Evolutionary conservation across 2,113 vertebrate genomes (phyloP), one percentile per base, ranked within the genome.

Genomic region (Syngnathus floridae): DNA sequence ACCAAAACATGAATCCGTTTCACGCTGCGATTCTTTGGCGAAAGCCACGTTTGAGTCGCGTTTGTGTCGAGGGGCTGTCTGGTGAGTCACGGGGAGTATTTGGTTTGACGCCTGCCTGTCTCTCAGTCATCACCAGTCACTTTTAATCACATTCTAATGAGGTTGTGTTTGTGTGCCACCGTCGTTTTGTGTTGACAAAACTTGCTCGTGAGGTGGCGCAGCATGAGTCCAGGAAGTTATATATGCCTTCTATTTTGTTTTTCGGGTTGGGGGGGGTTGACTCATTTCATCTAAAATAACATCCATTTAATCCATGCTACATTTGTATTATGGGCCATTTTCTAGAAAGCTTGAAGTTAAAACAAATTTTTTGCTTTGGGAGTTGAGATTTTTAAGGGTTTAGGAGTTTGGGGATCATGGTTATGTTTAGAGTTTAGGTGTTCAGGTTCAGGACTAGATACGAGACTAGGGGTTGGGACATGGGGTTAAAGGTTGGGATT

Each of bases 141-240:
- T 35, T 56, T 17, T 35, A 17, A 56, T 56, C 26, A 35, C 54
- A 56, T 56, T 56, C 12, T 35, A 35, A 17, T 35, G 54, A 56
- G 54, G 14, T 56, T 31, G 26, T 56, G 54, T 56, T 56, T 56
- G 26, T 56, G 26, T 17, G 31, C 14, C 13, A 56, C 54, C 6
- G 26, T 56, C 6, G 26, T 31, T 56, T 56, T 56, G 54, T 35
- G 54, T 56, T 56, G 54, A 31, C 14, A 56, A 56, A 56, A 56
- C 54, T 36, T 14, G 12, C 26, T 56, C 7, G 26, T 31, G 54
- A 35, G 54, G 13, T 56, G 51, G 51, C 51, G 12, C 51, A 54
- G 51, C 51, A 4, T 12, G 51, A 54, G 22, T 54, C 21, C 51
- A 52, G 21, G 21, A 22, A 26, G 46, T 31, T 31, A 31, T 3